phyloP scores from a whole-genome alignment of 2,888 invertebrate genomes.

The Lasioglossum vierecki region DNA sequence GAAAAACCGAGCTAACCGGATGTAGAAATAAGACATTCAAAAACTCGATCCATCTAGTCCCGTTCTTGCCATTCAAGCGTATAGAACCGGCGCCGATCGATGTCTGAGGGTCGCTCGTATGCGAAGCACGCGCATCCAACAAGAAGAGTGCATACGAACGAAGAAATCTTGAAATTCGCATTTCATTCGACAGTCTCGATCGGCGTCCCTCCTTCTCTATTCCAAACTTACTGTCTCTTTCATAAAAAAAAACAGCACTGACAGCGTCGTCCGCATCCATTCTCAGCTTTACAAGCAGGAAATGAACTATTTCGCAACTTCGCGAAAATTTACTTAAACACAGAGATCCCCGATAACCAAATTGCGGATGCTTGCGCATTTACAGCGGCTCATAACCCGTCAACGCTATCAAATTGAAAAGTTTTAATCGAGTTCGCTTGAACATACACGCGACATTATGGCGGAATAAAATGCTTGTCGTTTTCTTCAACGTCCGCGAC shows the following conservation, averaged over 20 bases:
- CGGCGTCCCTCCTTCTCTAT: neutral
- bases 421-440: neutral
- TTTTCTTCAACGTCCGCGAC: neutral
- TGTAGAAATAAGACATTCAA: neutral
- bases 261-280: neutral
- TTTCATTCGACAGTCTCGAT: neutral
- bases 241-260: neutral
- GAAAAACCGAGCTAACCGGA: neutral
- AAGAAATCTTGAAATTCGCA: neutral
- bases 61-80: conserved; percentile 9
- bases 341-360: neutral
- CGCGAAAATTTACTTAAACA: neutral
- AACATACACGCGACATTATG: neutral
- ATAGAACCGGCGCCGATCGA: conserved; percentile 25
- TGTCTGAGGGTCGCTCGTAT: neutral
- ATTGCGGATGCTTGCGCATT: neutral
- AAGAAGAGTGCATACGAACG: neutral
- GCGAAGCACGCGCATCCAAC: conserved; percentile 21
- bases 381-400: neutral
- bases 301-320: neutral
- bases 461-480: neutral
- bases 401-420: neutral
- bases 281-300: neutral
- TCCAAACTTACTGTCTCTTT: neutral
- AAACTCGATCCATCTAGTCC: neutral